Percentiles rank a stretch among this genome's conserved stretches.
These are phyloP conservation scores for Graphium colonna DNA, from an alignment of 2,888 invertebrate species.

Conservation along the genomic window DNA sequence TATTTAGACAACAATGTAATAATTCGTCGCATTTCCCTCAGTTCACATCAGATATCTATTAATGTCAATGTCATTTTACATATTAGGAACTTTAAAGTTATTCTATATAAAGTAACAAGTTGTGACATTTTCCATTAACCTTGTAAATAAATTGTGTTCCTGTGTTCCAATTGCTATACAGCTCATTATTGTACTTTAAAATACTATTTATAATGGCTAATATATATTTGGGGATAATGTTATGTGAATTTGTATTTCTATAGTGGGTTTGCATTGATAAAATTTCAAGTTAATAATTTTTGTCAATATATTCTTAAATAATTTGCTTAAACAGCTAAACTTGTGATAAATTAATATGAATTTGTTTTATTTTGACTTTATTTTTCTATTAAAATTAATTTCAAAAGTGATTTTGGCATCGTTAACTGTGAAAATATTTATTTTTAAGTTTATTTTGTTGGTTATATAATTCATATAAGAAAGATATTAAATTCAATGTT, in stretches of 20 bases:
- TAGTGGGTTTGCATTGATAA: slow-evolving; percentile 16
- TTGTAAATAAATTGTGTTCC: slow-evolving; percentile 11
- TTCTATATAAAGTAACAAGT: slow-evolving; percentile 11
- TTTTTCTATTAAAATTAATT: too few species aligned
- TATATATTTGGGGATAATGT: slow-evolving; percentile 17
- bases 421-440: too few species aligned
- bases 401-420: too few species aligned
- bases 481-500: too few species aligned
- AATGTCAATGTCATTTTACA: not conserved
- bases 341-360: too few species aligned
- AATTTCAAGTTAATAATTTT: not conserved
- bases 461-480: too few species aligned
- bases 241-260: slow-evolving; percentile 8
- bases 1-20: slow-evolving; percentile 11
- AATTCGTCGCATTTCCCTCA: too few species aligned
- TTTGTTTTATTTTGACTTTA: too few species aligned
- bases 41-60: not conserved
- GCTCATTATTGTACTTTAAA: not conserved
- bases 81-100: not conserved
- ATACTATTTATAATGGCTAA: slow-evolving; percentile 5
- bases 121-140: slow-evolving; percentile 18
- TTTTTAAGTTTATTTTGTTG: too few species aligned
- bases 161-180: not conserved
- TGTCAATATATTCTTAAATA: not conserved
- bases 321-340: too few species aligned